Evolutionary conservation across 92 coral and sea anemone genomes (phyloP).

Genomic region (Porites lobata): DNA sequence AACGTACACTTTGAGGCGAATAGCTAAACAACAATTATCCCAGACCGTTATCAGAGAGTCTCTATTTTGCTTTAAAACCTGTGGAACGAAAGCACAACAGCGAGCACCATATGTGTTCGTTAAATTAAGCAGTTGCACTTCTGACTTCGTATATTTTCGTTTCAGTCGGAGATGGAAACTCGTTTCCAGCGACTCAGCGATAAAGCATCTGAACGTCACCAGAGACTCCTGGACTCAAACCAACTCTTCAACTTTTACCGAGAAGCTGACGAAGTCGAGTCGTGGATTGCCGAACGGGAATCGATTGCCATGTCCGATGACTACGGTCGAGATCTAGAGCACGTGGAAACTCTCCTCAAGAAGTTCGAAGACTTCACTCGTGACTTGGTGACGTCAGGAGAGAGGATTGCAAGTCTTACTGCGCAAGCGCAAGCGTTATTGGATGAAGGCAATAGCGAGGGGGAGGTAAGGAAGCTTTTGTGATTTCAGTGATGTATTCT

Average conservation of each 20-base stretch:
- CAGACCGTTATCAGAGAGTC: too few species aligned
- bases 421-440: constrained; percentile 86
- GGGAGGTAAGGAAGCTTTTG: constrained; percentile 61
- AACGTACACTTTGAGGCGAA: too few species aligned
- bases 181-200: constrained; percentile 79
- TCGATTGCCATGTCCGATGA: constrained; percentile 90
- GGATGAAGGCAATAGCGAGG: constrained; percentile 82
- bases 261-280: constrained; percentile 93
- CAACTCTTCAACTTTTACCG: constrained; percentile 86
- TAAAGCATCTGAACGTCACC: constrained; percentile 74
- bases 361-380: constrained; percentile 98
- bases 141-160: not conserved
- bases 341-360: constrained; percentile 92
- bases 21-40: too few species aligned
- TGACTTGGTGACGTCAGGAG: constrained; percentile 94
- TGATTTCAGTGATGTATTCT: not conserved
- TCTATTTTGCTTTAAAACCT: too few species aligned
- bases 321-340: constrained; percentile 97
- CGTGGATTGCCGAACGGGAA: constrained; percentile 93
- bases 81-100: too few species aligned
- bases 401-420: constrained; percentile 85
- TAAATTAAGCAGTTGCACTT: too few species aligned
- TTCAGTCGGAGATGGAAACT: constrained; percentile 68
- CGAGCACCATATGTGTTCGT: too few species aligned
- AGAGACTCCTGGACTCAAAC: constrained; percentile 83